Percentiles rank a stretch among this genome's conserved stretches.
phyloP scores from a whole-genome alignment of 2,888 invertebrate species.

The Epicampocera succincta region DNA sequence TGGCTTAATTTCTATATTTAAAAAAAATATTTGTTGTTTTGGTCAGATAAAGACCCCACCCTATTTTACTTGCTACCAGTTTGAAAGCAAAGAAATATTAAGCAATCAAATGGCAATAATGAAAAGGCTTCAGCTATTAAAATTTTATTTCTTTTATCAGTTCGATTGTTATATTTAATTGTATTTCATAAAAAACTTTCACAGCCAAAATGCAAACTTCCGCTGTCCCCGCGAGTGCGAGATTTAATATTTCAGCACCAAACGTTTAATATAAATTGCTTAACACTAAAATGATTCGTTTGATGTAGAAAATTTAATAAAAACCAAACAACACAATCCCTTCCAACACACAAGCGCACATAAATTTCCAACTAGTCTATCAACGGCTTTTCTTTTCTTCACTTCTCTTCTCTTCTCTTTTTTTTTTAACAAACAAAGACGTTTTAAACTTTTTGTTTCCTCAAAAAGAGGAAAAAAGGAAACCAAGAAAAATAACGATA shows the following conservation, averaged over 20 bases:
- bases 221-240: neutral
- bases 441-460: neutral
- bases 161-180: neutral
- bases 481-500: slow-evolving; percentile 32
- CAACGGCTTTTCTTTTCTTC: neutral
- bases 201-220: slow-evolving; percentile 3
- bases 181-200: neutral
- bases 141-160: too few species aligned
- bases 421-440: slow-evolving; percentile 19
- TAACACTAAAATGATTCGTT: slow-evolving; percentile 14
- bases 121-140: too few species aligned
- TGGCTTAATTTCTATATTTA: too few species aligned
- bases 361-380: neutral
- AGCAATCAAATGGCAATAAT: too few species aligned
- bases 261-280: neutral
- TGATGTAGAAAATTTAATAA: slow-evolving; percentile 36
- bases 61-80: too few species aligned
- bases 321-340: too few species aligned
- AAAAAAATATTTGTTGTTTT: too few species aligned
- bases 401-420: too few species aligned
- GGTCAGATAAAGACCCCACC: too few species aligned
- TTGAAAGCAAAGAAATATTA: too few species aligned
- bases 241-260: slow-evolving; percentile 2
- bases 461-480: neutral
- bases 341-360: neutral